A percentile compares a stretch with the other conserved stretches of the same genome.
Evolutionary conservation across 2,888 invertebrate genomes (phyloP).

Genomic region (Nephrocerus scutellatus): DNA sequence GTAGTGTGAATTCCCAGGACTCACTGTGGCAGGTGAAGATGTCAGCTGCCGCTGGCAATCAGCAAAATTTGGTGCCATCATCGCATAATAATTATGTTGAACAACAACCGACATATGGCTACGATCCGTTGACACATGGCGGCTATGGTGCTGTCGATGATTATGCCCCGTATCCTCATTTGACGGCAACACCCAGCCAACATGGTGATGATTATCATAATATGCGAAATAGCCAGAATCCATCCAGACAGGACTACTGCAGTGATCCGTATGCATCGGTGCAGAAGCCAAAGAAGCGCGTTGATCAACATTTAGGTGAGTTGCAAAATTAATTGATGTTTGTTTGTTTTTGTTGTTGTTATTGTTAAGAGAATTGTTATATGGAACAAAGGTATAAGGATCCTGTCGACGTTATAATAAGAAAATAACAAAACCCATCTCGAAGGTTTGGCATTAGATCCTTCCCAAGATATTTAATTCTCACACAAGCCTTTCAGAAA

Average conservation of each 20-base stretch:
- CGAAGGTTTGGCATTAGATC: conserved; percentile 1
- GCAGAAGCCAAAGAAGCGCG: conserved; percentile 81
- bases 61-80: conserved; percentile 55
- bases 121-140: conserved; percentile 73
- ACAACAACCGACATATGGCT: conserved; percentile 63
- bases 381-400: conserved; percentile 13
- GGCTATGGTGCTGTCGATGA: conserved; percentile 77
- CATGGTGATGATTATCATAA: conserved; percentile 64
- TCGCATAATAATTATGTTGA: conserved; percentile 55
- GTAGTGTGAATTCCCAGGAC: conserved; percentile 90
- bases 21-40: conserved; percentile 92
- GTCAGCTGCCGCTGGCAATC: conserved; percentile 66
- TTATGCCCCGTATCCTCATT: conserved; percentile 78
- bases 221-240: conserved; percentile 68
- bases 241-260: conserved; percentile 80
- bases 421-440: conserved; percentile 7
- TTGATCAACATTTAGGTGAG: conserved; percentile 82
- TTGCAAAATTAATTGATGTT: conserved; percentile 20
- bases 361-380: conserved; percentile 10
- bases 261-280: conserved; percentile 83
- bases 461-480: not conserved
- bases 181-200: conserved; percentile 59
- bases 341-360: conserved; percentile 5
- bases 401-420: conserved; percentile 1
- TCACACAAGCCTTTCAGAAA: not conserved